These are phyloP conservation scores for Ceratotherium simum DNA, from an alignment of 2,113 vertebrate species.

Conservation along the genomic window DNA sequence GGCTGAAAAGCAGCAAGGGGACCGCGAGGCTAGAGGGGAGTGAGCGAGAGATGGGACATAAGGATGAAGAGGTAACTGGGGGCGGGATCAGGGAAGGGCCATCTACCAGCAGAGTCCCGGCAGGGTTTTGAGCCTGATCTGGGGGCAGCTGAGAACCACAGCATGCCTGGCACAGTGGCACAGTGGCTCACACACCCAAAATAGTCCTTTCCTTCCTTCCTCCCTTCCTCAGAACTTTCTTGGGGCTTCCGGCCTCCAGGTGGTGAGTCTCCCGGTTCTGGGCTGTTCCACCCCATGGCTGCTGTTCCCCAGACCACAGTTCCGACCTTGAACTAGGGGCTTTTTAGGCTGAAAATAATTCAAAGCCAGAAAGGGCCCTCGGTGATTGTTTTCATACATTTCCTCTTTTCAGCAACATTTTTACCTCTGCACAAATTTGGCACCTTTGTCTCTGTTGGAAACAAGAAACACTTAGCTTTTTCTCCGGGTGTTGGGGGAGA, in stretches of 20 bases:
- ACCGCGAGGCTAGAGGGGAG: background rate
- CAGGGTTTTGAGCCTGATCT: background rate
- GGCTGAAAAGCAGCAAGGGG: background rate
- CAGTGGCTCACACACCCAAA: background rate
- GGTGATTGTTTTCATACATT: background rate
- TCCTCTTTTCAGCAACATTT: slow-evolving; percentile 74
- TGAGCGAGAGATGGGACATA: background rate
- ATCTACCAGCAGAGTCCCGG: too few species aligned
- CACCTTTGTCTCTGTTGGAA: slow-evolving; percentile 9
- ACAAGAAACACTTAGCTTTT: slow-evolving; percentile 28
- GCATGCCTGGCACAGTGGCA: background rate
- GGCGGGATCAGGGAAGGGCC: background rate
- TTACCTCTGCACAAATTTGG: background rate
- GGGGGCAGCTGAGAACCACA: background rate
- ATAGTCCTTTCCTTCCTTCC: slow-evolving; percentile 44
- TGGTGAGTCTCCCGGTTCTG: background rate
- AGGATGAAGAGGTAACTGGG: background rate
- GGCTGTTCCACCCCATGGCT: background rate
- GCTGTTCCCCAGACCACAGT: background rate
- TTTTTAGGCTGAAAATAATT: slow-evolving; percentile 75
- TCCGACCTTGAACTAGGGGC: background rate
- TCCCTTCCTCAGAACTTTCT: slow-evolving; percentile 60
- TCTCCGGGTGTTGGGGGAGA: background rate
- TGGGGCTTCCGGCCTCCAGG: background rate
- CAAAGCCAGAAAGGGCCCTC: background rate